Evolutionary conservation across 1,140 invertebrate species (phyloP), one percentile per base, ranked within the genome.

Genomic region (Cecropterus lyciades): DNA sequence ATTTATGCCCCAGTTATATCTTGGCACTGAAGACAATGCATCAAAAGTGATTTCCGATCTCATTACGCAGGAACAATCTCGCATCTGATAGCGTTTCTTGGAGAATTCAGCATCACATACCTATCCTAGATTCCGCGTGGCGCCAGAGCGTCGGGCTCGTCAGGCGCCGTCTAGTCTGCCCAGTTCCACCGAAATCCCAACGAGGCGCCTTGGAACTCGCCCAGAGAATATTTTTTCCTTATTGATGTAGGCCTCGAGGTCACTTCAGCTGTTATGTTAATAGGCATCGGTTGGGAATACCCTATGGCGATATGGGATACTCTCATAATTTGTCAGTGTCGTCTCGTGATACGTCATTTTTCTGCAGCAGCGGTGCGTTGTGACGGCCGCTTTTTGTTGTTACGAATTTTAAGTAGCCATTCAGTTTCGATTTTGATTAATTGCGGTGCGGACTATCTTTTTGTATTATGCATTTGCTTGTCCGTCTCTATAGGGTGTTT

Each of bases 221-320:
- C 87, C 87, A 89, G 87, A 69, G 75, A 72, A 77, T 75, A 81
- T 83, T 89, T 89, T 89, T 89, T 87, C 77, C 76, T 64, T 79
- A 78, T 81, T 74, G 74, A 87, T 86, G 73, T 83, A 82, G 84
- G 84, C 85, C 66, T 85, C 85, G 87, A 87, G 85, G 85, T 81
- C 87, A 79, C 65, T 68, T 45, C 48, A 64, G 63, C 79, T 74
- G 77, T 87, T 87, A 89, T 87, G 87, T 81, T 89, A 89, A 89
- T 89, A 69, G 79, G 60, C 72, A 81, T 75, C 69, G 73, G 70
- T 67, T 65, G 77, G 82, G 76, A 75, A 79, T 84, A 82, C 81
- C 84, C 81, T 85, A 85, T 81, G 83, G 69, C 76, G 77, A 79
- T n/a, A n/a, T n/a, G n/a, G 73, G 69, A 68, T 75, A 78, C 53